Evolutionary conservation across 2,113 vertebrate genomes (phyloP).

Genomic region (Mionectes macconnelli): DNA sequence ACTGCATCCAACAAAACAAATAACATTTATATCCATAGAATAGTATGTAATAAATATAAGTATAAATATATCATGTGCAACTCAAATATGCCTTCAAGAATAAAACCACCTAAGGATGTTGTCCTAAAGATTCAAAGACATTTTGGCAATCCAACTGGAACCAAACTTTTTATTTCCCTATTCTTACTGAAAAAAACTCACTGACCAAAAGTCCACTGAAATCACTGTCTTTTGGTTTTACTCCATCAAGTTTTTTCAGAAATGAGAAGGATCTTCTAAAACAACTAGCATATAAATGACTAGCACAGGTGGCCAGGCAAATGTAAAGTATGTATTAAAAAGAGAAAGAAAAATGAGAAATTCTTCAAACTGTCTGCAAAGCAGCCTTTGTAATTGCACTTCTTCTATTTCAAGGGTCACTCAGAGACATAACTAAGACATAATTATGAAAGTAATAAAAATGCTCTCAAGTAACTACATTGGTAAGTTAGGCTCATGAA

Average conservation of each 20-base stretch:
- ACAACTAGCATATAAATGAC: neutral
- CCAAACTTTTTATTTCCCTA: neutral
- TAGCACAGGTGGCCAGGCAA: neutral
- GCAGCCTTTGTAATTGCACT: neutral
- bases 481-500: neutral
- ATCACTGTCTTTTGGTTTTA: neutral
- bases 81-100: neutral
- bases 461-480: neutral
- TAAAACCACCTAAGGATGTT: neutral
- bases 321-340: neutral
- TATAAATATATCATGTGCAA: neutral
- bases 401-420: neutral
- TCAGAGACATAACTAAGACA: neutral
- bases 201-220: neutral
- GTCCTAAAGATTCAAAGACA: neutral
- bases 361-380: neutral
- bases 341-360: neutral
- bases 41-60: neutral
- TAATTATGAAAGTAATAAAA: conserved; percentile 13
- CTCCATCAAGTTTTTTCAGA: neutral
- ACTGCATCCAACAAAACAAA: neutral
- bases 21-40: neutral
- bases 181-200: neutral
- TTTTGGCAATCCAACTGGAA: neutral
- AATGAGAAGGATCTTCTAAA: neutral